Evolutionary conservation across 2,113 vertebrate genomes (phyloP).

Genomic region (Dicentrarchus labrax): DNA sequence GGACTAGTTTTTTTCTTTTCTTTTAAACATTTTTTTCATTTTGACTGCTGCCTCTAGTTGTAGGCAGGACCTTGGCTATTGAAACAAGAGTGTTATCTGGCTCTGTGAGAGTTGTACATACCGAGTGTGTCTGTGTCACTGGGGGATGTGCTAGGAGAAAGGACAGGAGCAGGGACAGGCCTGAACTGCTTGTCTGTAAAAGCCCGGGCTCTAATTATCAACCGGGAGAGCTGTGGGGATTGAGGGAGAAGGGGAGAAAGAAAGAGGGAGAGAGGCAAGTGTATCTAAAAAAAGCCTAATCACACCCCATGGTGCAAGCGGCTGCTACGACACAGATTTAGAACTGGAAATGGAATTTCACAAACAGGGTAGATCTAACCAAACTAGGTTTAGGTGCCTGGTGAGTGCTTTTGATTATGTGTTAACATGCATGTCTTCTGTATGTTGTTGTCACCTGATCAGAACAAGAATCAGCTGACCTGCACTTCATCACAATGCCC

Average conservation of each 20-base stretch:
- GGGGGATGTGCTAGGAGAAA: constrained; percentile 34
- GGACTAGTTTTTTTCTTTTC: background rate
- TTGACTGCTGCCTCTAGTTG: background rate
- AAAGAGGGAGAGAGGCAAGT: constrained; percentile 6
- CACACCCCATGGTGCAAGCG: constrained; percentile 52
- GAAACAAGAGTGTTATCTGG: constrained; percentile 9
- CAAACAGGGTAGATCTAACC: constrained; percentile 30
- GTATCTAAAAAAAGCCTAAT: constrained; percentile 63
- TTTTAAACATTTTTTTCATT: background rate
- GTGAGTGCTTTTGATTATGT: background rate
- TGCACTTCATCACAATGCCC: background rate
- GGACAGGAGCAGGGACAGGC: constrained; percentile 26
- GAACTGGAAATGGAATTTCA: constrained; percentile 51
- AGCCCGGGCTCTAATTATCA: constrained; percentile 64
- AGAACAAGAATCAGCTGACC: constrained; percentile 7
- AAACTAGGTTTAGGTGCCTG: background rate
- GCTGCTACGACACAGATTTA: constrained; percentile 48
- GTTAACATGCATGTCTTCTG: background rate
- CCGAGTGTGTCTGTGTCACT: constrained; percentile 38
- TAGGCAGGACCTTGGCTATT: background rate
- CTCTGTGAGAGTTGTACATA: constrained; percentile 24
- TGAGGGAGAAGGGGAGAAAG: constrained; percentile 14
- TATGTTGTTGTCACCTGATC: background rate
- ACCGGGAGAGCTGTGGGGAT: constrained; percentile 38
- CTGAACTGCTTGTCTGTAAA: constrained; percentile 35